A percentile compares a stretch with the other conserved stretches of the same genome.
phyloP scores from a whole-genome alignment of 2,888 invertebrate genomes.

The Nomada fucata region DNA sequence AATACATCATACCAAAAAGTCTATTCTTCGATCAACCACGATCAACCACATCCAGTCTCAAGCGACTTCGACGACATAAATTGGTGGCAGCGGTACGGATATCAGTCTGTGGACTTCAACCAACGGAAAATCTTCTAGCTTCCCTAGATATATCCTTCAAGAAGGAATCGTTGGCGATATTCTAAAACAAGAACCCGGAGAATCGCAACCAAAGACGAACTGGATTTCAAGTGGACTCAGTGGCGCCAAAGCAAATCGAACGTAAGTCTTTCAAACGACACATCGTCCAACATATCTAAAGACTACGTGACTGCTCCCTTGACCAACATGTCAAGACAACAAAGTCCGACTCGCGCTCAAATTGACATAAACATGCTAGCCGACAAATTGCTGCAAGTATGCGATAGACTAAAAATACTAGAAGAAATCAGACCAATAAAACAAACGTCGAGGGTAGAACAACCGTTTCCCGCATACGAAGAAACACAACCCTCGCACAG shows the following conservation, averaged over 20 bases:
- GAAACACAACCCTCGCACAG: fast-evolving
- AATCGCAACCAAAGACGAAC: background rate
- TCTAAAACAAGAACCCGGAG: constrained; percentile 25
- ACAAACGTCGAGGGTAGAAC: too few relatives aligned
- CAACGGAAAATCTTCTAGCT: constrained; percentile 30
- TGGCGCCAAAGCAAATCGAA: constrained; percentile 19
- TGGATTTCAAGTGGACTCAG: constrained; percentile 29
- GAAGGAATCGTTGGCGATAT: constrained; percentile 23
- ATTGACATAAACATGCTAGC: constrained; percentile 11
- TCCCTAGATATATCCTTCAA: constrained; percentile 32
- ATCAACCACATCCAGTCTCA: too few relatives aligned
- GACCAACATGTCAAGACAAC: constrained; percentile 10
- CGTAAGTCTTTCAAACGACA: constrained; percentile 28
- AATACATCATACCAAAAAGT: too few relatives aligned
- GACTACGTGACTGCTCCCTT: constrained; percentile 34
- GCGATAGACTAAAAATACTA: too few relatives aligned
- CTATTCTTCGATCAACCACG: too few relatives aligned
- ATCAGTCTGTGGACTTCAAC: constrained; percentile 17
- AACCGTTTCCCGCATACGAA: too few relatives aligned
- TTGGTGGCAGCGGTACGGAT: constrained; percentile 44
- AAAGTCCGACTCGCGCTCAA: constrained; percentile 13
- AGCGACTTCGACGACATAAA: constrained; percentile 21
- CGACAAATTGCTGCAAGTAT: too few relatives aligned
- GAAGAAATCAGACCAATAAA: too few relatives aligned
- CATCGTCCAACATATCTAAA: background rate